Percentiles rank a stretch among this genome's conserved stretches.
Evolutionary conservation across 2,888 invertebrate species (phyloP).

Genomic region (Actias luna): DNA sequence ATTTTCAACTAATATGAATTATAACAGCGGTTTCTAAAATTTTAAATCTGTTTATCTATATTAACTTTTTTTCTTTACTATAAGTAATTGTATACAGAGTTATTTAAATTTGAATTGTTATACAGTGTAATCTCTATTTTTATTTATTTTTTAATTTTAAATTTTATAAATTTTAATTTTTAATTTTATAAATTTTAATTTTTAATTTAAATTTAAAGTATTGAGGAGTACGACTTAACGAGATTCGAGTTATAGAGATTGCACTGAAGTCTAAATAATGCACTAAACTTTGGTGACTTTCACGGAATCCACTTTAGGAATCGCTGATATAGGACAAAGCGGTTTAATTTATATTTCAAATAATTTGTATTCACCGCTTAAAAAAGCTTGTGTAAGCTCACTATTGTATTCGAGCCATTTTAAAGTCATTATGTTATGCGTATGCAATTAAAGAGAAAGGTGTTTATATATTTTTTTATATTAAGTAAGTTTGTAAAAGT

Average conservation of each 20-base stretch:
- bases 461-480: not conserved
- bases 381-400: slow-evolving; percentile 3
- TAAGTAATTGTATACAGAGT: not conserved
- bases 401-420: slow-evolving; percentile 20
- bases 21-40: not conserved
- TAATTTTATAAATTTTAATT: too few species aligned
- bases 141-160: too few species aligned
- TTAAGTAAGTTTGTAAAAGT: not conserved
- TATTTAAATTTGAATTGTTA: not conserved
- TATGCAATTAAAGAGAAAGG: slow-evolving; percentile 2
- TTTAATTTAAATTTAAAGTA: too few species aligned
- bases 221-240: too few species aligned
- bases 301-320: not conserved
- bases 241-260: too few species aligned
- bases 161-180: too few species aligned
- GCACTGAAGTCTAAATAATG: too few species aligned
- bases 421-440: slow-evolving; percentile 20
- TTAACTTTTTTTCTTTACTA: too few species aligned
- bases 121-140: too few species aligned
- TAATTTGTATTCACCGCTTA: not conserved
- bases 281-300: too few species aligned
- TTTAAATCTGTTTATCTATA: too few species aligned
- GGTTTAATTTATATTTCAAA: not conserved
- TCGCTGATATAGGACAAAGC: not conserved
- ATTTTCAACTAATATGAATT: not conserved